These are phyloP conservation scores for Alitta virens DNA, from an alignment of 2,888 invertebrate species.

Conservation along the genomic window DNA sequence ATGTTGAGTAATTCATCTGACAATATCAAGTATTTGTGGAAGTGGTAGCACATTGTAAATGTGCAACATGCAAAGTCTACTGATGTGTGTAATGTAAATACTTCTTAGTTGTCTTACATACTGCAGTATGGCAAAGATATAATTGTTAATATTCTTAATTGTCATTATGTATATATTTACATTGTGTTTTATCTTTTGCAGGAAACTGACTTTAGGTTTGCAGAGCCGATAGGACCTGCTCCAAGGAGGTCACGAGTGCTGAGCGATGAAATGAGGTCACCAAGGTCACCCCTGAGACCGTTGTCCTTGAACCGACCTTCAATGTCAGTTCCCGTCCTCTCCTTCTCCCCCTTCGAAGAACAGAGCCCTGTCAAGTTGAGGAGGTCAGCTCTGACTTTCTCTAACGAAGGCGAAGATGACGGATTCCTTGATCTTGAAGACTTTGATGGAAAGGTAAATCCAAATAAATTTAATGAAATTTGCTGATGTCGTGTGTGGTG, in stretches of 20 bases:
- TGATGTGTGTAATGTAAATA: too few relatives aligned
- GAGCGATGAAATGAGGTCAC: slow-evolving; percentile 32
- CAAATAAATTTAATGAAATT: too few relatives aligned
- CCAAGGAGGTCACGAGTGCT: slow-evolving; percentile 32
- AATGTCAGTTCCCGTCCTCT: not conserved
- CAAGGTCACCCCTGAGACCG: slow-evolving; percentile 46
- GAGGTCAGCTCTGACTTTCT: slow-evolving; percentile 25
- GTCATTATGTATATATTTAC: too few relatives aligned
- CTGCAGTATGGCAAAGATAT: too few relatives aligned
- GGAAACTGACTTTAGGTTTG: slow-evolving; percentile 36
- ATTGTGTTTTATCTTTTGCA: slow-evolving; percentile 11
- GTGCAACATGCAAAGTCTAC: too few relatives aligned
- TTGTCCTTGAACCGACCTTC: slow-evolving; percentile 38
- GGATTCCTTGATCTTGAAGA: slow-evolving; percentile 42
- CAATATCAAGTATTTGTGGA: too few relatives aligned
- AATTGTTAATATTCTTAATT: too few relatives aligned
- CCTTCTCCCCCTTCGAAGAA: not conserved
- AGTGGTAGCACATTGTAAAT: too few relatives aligned
- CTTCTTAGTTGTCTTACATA: too few relatives aligned
- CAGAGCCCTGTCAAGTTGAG: slow-evolving; percentile 14
- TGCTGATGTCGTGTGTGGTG: too few relatives aligned
- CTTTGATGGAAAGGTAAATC: slow-evolving; percentile 1
- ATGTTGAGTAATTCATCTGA: too few relatives aligned
- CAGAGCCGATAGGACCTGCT: slow-evolving; percentile 38
- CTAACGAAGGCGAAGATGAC: slow-evolving; percentile 37